These are phyloP conservation scores for Pemphigus obesinymphae DNA, from an alignment of 1,140 invertebrate species.

Conservation along the genomic window DNA sequence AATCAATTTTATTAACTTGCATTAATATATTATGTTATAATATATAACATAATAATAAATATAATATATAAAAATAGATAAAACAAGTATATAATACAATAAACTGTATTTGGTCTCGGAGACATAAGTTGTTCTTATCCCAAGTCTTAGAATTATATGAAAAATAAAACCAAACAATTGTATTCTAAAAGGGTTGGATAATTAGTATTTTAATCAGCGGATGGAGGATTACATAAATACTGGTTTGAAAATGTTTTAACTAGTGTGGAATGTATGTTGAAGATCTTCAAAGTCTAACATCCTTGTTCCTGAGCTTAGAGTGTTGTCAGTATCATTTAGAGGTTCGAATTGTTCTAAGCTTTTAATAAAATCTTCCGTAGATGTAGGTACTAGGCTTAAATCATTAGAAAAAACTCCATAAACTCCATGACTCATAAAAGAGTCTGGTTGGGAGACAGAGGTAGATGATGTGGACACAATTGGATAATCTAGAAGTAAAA, in stretches of 20 bases:
- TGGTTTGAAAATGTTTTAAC: neutral
- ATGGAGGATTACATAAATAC: neutral
- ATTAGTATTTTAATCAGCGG: neutral
- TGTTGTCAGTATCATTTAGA: neutral
- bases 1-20: no score
- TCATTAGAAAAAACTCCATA: conserved; percentile 30
- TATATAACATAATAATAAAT: no score
- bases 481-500: conserved; percentile 5
- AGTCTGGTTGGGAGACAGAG: neutral
- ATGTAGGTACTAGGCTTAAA: conserved; percentile 17
- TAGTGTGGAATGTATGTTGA: conserved; percentile 19
- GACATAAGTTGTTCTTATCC: neutral
- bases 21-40: no score
- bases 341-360: conserved; percentile 36
- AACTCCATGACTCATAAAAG: conserved; percentile 15
- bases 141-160: neutral
- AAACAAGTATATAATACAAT: neutral
- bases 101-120: neutral
- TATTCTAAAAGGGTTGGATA: neutral
- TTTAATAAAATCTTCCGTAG: conserved; percentile 36
- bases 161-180: neutral
- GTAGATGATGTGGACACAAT: conserved; percentile 3
- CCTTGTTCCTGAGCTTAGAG: conserved; percentile 25
- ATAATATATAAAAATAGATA: neutral
- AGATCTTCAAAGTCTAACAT: conserved; percentile 39